Evolutionary conservation across 2,113 vertebrate species (phyloP).

Genomic region (Fregetta grallaria): DNA sequence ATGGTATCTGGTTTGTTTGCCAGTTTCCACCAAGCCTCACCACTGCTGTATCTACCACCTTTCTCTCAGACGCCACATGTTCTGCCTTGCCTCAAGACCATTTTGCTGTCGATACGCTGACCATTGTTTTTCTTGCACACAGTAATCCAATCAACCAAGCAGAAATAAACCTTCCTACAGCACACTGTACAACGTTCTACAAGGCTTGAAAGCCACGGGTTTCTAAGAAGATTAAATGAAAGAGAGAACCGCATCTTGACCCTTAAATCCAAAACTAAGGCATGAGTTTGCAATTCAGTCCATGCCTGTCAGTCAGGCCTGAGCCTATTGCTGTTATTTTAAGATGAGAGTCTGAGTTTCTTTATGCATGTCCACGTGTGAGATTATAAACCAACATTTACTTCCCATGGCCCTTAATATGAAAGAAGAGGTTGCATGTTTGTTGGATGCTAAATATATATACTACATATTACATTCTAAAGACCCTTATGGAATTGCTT

Average conservation of each 20-base stretch:
- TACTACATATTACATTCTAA: not conserved
- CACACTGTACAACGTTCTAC: not conserved
- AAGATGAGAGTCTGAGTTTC: not conserved
- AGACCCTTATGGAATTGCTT: not conserved
- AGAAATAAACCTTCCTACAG: constrained; percentile 47
- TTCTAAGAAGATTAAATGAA: constrained; percentile 59
- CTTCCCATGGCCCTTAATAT: not conserved
- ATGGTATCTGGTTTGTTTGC: not conserved
- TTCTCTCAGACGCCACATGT: not conserved
- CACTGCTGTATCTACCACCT: not conserved
- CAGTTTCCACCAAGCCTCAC: not conserved
- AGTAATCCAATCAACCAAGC: constrained; percentile 24
- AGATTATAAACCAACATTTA: not conserved
- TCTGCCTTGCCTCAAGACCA: not conserved
- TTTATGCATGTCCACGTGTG: not conserved
- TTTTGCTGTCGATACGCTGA: not conserved
- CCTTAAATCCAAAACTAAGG: constrained; percentile 19
- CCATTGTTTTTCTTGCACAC: not conserved
- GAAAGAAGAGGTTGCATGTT: not conserved
- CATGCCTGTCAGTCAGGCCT: not conserved
- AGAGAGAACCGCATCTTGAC: constrained; percentile 2
- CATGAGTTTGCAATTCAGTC: not conserved
- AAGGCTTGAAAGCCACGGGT: not conserved
- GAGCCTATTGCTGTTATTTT: not conserved
- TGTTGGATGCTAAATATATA: not conserved